phyloP scores from a whole-genome alignment of 2,113 vertebrate species.

The Lepisosteus oculatus region DNA sequence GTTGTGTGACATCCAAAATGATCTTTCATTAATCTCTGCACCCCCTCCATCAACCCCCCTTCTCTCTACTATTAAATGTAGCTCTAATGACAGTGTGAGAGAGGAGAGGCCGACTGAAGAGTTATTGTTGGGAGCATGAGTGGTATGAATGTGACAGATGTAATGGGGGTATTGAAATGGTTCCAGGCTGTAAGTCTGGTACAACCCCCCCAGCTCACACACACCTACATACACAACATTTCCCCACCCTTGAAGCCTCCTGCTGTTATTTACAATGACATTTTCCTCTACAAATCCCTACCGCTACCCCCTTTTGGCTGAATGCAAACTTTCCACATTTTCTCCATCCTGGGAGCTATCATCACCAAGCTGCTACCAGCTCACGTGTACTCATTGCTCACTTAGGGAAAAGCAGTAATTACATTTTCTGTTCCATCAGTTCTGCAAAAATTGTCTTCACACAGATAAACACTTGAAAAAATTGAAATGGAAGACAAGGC shows the following conservation, averaged over 20 bases:
- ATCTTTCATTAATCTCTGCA: conserved; percentile 30
- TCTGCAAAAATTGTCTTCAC: no score
- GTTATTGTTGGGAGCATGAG: conserved; percentile 20
- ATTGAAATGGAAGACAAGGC: no score
- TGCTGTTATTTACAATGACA: conserved; percentile 18
- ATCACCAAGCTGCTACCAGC: conserved; percentile 14
- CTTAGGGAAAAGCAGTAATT: conserved; percentile 7
- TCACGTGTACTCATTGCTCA: conserved; percentile 11
- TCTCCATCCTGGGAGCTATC: conserved; percentile 1
- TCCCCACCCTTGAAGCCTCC: background rate
- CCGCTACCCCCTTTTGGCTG: background rate
- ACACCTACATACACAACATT: no score
- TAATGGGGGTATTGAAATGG: background rate
- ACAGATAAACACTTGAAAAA: no score
- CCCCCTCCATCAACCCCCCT: no score
- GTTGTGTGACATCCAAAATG: conserved; percentile 23
- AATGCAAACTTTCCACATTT: conserved; percentile 22
- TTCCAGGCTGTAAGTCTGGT: background rate
- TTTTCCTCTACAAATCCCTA: no score
- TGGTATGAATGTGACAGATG: conserved; percentile 12
- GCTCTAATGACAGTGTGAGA: conserved; percentile 17
- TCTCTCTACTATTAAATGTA: conserved; percentile 20
- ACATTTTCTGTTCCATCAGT: no score
- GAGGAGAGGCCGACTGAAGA: conserved; percentile 25
- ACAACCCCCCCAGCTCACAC: background rate